phyloP scores from a whole-genome alignment of 2,888 invertebrate species.

The Drosophila paranaensis region DNA sequence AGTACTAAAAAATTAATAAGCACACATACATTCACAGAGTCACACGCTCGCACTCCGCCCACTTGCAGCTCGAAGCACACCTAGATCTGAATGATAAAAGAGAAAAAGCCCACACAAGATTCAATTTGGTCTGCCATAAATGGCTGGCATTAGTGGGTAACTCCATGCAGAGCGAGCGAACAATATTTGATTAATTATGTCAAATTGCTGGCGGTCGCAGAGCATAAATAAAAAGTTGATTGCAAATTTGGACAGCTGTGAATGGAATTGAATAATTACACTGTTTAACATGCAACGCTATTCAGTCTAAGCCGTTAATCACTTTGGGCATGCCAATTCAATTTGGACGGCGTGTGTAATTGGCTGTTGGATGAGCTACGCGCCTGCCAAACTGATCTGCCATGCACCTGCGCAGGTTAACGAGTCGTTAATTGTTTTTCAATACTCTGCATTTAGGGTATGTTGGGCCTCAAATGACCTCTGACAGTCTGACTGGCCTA shows the following conservation, averaged over 20 bases:
- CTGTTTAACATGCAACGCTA: conserved; percentile 24
- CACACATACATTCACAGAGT: neutral
- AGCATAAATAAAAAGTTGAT: conserved; percentile 11
- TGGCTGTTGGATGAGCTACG: conserved; percentile 36
- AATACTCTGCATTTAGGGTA: neutral
- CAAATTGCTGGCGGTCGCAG: conserved; percentile 18
- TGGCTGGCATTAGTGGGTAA: neutral
- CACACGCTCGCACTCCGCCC: neutral
- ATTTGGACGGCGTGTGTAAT: conserved; percentile 47
- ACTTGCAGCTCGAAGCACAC: neutral
- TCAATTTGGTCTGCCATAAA: conserved; percentile 15
- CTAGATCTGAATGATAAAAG: neutral
- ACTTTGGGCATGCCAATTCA: conserved; percentile 34
- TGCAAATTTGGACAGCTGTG: conserved; percentile 22
- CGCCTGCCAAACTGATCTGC: conserved; percentile 21
- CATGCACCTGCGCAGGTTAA: neutral
- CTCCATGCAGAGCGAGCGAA: conserved; percentile 11
- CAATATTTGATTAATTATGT: conserved; percentile 14
- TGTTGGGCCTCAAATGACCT: neutral
- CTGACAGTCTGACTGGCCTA: too few species aligned
- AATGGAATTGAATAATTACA: neutral
- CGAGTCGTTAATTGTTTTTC: conserved; percentile 1
- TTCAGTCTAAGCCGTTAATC: neutral
- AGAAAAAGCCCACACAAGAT: conserved; percentile 6
- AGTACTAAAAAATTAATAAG: neutral